Evolutionary conservation across 2,888 invertebrate species (phyloP).

Genomic region (Hypselothyrea guttata): DNA sequence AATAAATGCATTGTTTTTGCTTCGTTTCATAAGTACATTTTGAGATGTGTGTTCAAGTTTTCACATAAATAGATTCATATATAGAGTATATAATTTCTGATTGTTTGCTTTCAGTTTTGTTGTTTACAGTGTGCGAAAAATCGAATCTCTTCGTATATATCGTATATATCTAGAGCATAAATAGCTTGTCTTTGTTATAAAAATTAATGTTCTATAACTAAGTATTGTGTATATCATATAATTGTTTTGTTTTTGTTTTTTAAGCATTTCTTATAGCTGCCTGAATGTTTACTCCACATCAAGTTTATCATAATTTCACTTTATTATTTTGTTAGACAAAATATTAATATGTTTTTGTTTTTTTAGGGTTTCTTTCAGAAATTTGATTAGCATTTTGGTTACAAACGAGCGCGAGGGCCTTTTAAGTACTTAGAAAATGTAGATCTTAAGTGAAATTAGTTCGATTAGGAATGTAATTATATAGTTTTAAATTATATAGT

Average conservation of each 20-base stretch:
- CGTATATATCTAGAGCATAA: conserved; percentile 24
- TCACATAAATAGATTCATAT: conserved; percentile 24
- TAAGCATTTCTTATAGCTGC: conserved; percentile 54
- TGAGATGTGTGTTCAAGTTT: neutral
- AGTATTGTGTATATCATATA: conserved; percentile 3
- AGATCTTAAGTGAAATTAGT: conserved; percentile 13
- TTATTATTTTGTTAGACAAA: conserved; percentile 71
- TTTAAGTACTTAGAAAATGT: conserved; percentile 56
- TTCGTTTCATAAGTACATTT: conserved; percentile 42
- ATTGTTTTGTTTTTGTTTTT: too few species aligned
- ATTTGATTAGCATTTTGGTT: conserved; percentile 64
- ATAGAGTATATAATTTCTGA: conserved; percentile 12
- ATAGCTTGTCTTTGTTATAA: conserved; percentile 52
- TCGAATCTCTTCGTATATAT: conserved; percentile 27
- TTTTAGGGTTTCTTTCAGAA: conserved; percentile 58
- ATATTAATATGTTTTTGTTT: conserved; percentile 53
- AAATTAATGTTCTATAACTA: conserved; percentile 56
- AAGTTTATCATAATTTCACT: too few species aligned
- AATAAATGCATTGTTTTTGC: conserved; percentile 43
- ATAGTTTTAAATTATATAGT: conserved; percentile 39
- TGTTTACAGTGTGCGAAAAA: conserved; percentile 41
- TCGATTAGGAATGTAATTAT: conserved; percentile 48
- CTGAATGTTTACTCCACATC: conserved; percentile 35
- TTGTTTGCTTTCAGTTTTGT: conserved; percentile 50
- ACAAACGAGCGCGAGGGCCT: conserved; percentile 22